A percentile compares a stretch with the other conserved stretches of the same genome.
phyloP scores from a whole-genome alignment of 2,888 invertebrate species.

The Meta bourneti region DNA sequence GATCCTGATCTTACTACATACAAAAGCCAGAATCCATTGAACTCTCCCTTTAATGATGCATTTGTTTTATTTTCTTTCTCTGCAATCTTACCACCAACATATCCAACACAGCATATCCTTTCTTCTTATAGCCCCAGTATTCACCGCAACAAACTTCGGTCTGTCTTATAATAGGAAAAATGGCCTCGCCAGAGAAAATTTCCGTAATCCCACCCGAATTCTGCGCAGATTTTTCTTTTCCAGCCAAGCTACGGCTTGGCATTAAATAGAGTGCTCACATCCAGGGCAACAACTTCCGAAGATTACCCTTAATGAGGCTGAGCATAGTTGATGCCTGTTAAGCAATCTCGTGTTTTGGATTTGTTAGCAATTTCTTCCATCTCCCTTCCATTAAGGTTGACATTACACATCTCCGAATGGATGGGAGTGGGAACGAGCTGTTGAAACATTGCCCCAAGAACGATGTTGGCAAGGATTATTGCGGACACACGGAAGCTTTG shows the following conservation, averaged over 20 bases:
- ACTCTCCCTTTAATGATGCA: too few species aligned
- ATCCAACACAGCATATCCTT: too few species aligned
- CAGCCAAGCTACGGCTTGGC: slow-evolving; percentile 3
- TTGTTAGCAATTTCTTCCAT: slow-evolving; percentile 37
- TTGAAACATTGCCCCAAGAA: slow-evolving; percentile 15
- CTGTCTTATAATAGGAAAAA: not conserved
- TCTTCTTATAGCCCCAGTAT: too few species aligned
- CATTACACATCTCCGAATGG: slow-evolving; percentile 11
- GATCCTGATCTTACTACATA: too few species aligned
- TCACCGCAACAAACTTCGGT: not conserved
- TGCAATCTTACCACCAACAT: too few species aligned
- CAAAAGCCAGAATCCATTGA: too few species aligned
- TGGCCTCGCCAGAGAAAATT: not conserved
- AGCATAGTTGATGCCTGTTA: slow-evolving; percentile 17
- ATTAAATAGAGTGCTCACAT: slow-evolving; percentile 62
- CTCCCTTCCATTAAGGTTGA: slow-evolving; percentile 38
- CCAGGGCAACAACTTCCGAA: slow-evolving; percentile 45
- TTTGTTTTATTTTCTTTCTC: too few species aligned
- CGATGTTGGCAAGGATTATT: slow-evolving; percentile 9
- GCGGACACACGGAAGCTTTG: not conserved
- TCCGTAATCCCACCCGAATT: slow-evolving; percentile 16
- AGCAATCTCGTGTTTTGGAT: slow-evolving; percentile 43
- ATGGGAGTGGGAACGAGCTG: not conserved
- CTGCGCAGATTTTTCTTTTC: not conserved
- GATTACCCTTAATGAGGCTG: slow-evolving; percentile 61